Base-by-base conservation (phyloP, 1,140 invertebrate genomes). In the Papilio polytes region DNA sequence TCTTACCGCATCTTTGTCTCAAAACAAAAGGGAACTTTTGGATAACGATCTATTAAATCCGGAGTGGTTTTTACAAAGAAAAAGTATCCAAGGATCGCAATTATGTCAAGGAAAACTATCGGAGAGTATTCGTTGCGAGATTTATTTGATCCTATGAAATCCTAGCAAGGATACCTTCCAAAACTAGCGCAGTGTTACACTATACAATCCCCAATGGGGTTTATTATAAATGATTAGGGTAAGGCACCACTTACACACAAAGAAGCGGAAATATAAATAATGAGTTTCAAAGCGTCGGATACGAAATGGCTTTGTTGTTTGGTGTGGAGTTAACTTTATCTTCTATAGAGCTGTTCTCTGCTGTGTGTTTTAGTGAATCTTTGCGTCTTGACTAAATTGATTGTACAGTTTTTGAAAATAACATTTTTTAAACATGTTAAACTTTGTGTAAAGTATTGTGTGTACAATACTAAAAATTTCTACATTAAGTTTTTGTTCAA, bases 141-240 rank as follows among this genome's bases (percentile, higher is more conserved):
- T 92, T 92, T 93, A 93, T 92, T 89, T 89, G 85, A 91, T 91
- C 88, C 90, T 18, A 73, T 77, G 66, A 87, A 90, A 90, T 89
- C 89, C 87, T 83, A 81, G 72, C 46, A 70, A 51, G 74, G 79
- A 80, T 78, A 70, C 80, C 66, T 79, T 59, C 77, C 36, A 78
- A 78, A 78, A 22, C 77, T 63, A 31, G 46, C n/a, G 74, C 44
- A 76, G 26, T 51, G 46, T 76, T 51, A 51, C 22, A 76, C 48
- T 53, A 31, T 31, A 76, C 48, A 76, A 51, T 51, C 74, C 74
- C 22, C 74, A 51, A 18, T 76, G 48, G 22, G 44, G 22, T 76
- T 53, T 76, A 76, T 51, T 76, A 74, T 74, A 74, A 46, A 74
- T 70, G 63, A 70, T 70, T 70, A 70, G 26, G 63, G 63, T 70